Evolutionary conservation across 2,888 invertebrate genomes (phyloP).

Genomic region (Diplolepis rosae): DNA sequence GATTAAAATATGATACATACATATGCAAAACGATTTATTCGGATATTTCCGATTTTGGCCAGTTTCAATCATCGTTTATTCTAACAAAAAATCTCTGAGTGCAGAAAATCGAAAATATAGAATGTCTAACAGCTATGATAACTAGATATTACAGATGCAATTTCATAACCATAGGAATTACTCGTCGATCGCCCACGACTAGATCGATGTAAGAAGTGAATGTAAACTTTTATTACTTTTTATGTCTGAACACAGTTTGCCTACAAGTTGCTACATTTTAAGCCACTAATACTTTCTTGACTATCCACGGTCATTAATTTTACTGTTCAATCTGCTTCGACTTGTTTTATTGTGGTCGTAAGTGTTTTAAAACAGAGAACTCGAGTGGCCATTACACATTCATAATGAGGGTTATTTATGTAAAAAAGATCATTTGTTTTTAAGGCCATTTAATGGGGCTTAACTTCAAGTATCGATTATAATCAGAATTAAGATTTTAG

Average conservation of each 20-base stretch:
- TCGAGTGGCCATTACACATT: neutral
- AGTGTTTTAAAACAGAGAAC: neutral
- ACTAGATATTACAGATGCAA: neutral
- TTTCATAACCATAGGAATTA: neutral
- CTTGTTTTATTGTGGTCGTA: neutral
- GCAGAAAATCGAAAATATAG: no score
- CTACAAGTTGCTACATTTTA: neutral
- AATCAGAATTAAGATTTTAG: no score
- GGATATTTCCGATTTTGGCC: no score
- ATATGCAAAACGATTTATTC: no score
- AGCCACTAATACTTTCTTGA: neutral
- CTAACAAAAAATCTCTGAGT: no score
- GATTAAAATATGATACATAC: no score
- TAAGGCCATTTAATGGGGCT: no score
- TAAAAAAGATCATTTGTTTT: neutral
- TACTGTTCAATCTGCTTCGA: neutral
- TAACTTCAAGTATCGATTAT: no score
- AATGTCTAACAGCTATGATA: neutral
- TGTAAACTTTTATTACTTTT: neutral
- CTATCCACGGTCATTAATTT: neutral
- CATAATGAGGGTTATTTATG: neutral
- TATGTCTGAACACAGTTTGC: neutral
- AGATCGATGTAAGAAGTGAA: neutral
- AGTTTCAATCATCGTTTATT: no score
- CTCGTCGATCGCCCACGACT: neutral